Evolutionary conservation across 1,140 invertebrate species (phyloP), one percentile per base, ranked within the genome.

Genomic region (Philopotamus ludificatus): DNA sequence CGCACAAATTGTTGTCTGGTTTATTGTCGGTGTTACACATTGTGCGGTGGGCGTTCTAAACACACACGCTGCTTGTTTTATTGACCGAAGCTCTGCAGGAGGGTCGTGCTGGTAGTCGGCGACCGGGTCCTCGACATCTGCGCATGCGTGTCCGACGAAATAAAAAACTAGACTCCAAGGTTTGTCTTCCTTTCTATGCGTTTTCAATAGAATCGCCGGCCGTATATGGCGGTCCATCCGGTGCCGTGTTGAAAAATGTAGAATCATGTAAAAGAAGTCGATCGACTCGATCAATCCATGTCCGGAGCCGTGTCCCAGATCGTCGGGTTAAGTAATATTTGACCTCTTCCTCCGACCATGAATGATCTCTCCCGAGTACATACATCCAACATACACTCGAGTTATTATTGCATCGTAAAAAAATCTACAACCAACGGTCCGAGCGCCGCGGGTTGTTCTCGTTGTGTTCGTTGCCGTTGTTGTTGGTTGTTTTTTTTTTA

Each of bases 21-120:
- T 49, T 49, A 49, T 49, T 49, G 45, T 49, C n/a, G n/a, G n/a
- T n/a, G n/a, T n/a, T 20, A 10, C 20, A 21, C 45, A 49, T 49
- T 49, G 23, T 45, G 12, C 3, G 45, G 45, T 49, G 15, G 45
- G 45, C 45, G 45, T 49, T 49, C 23, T 21, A 16, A 16, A 49
- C 23, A 49, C 45, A 49, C 45, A 16, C 18, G 20, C 20, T n/a
- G 45, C 23, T 4, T 49, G 23, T 49, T 49, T 49, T 49, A 49
- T 49, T 49, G 45, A 1, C n/a, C n/a, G n/a, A n/a, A n/a, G n/a
- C n/a, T n/a, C n/a, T n/a, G n/a, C n/a, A n/a, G n/a, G n/a, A n/a
- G n/a, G n/a, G n/a, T n/a, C n/a, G n/a, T n/a, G n/a, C n/a, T n/a
- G n/a, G n/a, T n/a, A n/a, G n/a, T n/a, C n/a, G n/a, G n/a, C n/a